Base-by-base conservation (phyloP, 2,888 invertebrate genomes). In the Andrena hattorfiana region DNA sequence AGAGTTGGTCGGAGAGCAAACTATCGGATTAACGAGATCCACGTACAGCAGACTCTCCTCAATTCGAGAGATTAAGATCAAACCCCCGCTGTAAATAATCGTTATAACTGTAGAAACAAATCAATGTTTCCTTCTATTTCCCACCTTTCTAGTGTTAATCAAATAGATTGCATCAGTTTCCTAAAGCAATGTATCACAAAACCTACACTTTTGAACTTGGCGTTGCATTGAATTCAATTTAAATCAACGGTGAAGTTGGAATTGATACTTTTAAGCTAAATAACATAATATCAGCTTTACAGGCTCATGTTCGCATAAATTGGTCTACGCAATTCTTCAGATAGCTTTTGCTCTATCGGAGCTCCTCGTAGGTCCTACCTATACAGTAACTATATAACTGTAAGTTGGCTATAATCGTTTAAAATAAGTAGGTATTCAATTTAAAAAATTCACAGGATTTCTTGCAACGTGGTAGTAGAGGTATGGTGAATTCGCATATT, bases 1-100 rank as follows among this genome's bases (percentile, higher is more conserved):
- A 49, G 69, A 79, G 54, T 82, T 70, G 26, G 80, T 28, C 59
- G 23, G 69, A 82, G 79, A 71, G 80, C 81, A 74, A 82, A 79
- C 81, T 79, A 66, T 82, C 74, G 74, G 80, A 82, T 82, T 74
- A 79, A 23, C 32, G 13, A 28, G 30, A 62, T 26, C 54, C 42
- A 66, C 70, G 75, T 66, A 30, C 30, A 51, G 59, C 60, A 56
- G 23, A 35, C 69, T 56, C 56, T 56, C 26, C 66, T 32, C 74
- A 62, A 79, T 74, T 74, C 35, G 49, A 54, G 51, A 79, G 80
- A 79, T 70, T 73, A 67, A 62, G 69, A 64, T 79, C 60, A 26
- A 66, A 54, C 54, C 26, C 35, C 20, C n/a, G 48, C 28, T 70
- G 62, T 70, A 74, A 79, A 74, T 74, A 66, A 62, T 67, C 28